Conservation (phyloP, 2,888 invertebrate species). For the Apamea anceps region DNA sequence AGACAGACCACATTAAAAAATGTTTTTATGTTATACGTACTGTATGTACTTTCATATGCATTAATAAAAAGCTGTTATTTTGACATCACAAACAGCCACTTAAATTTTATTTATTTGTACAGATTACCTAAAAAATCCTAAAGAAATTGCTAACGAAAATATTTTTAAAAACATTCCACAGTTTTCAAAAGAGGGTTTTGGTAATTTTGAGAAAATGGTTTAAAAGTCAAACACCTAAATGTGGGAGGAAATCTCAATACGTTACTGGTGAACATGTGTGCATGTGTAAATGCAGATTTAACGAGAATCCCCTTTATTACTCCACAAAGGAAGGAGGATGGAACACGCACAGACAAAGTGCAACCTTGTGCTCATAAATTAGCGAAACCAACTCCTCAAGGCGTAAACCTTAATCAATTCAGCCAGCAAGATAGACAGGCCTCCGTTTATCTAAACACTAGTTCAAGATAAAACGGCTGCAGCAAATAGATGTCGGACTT, state of each 20-base stretch:
- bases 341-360: background rate
- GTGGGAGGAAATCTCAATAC: background rate
- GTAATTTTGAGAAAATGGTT: too few species aligned
- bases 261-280: background rate
- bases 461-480: slow-evolving; percentile 27
- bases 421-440: slow-evolving; percentile 12
- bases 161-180: background rate
- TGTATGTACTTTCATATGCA: too few species aligned
- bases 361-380: slow-evolving; percentile 14
- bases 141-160: background rate
- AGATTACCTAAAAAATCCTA: background rate
- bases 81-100: too few species aligned
- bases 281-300: background rate
- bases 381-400: slow-evolving; percentile 1
- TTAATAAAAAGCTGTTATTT: too few species aligned
- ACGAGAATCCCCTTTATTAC: background rate
- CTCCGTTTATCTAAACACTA: slow-evolving; percentile 42
- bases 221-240: background rate
- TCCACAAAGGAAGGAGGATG: background rate
- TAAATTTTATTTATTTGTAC: background rate
- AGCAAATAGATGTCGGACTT: slow-evolving; percentile 46
- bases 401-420: slow-evolving; percentile 28
- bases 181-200: background rate
- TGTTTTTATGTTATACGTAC: too few species aligned
- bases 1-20: too few species aligned